These are phyloP conservation scores for Hybognathus amarus DNA, from an alignment of 2,797 vertebrate genomes.

Conservation along the genomic window DNA sequence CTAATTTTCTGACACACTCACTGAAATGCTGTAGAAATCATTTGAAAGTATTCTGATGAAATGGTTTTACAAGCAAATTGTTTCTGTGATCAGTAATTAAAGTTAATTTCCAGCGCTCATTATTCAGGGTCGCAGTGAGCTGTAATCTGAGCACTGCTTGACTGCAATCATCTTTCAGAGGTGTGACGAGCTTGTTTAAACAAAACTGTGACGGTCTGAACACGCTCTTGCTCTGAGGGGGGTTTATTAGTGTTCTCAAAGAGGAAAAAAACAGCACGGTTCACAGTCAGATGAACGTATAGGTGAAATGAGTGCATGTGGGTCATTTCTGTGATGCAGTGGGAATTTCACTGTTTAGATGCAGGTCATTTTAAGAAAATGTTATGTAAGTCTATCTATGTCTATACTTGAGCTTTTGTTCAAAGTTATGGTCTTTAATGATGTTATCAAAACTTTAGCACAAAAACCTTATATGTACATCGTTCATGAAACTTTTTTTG, in stretches of 20 bases:
- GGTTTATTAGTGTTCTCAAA: constrained; percentile 9
- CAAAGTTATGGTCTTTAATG: neutral
- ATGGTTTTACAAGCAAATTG: constrained; percentile 7
- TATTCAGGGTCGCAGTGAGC: constrained; percentile 4
- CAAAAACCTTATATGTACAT: neutral
- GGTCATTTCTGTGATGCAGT: neutral
- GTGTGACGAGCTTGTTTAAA: constrained; percentile 30
- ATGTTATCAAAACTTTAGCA: neutral
- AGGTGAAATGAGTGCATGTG: neutral
- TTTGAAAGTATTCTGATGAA: constrained; percentile 2
- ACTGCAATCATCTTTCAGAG: constrained; percentile 41
- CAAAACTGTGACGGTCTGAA: constrained; percentile 21
- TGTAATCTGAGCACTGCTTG: constrained; percentile 29
- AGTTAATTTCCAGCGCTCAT: constrained; percentile 13
- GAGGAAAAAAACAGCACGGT: neutral
- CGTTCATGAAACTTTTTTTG: neutral
- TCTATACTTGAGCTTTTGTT: neutral
- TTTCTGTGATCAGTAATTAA: constrained; percentile 33
- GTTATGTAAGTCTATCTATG: neutral
- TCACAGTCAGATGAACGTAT: neutral
- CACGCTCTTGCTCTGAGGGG: constrained; percentile 4
- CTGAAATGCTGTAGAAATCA: neutral
- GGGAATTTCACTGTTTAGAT: neutral
- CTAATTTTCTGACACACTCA: neutral
- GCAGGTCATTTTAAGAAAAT: neutral